phyloP scores from a whole-genome alignment of 2,113 vertebrate genomes.

The Cheirogaleus medius region DNA sequence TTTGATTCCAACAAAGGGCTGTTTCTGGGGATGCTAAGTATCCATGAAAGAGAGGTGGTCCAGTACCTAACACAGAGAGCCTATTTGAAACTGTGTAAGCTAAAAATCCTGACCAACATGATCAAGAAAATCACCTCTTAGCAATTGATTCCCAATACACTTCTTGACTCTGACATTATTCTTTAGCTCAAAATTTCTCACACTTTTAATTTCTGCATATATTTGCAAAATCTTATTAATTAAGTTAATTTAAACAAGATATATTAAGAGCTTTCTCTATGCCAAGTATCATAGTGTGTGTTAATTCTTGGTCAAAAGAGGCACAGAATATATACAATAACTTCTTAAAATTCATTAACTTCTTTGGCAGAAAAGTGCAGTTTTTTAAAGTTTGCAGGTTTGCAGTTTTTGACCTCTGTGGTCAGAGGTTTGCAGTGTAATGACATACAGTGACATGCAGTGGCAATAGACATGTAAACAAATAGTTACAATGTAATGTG shows the following conservation, averaged over 20 bases:
- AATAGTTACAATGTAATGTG: not conserved
- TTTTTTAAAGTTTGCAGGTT: not conserved
- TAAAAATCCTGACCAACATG: not conserved
- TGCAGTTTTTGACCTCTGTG: not conserved
- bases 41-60: not conserved
- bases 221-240: not conserved
- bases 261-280: not conserved
- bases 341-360: conserved; percentile 21
- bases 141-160: not conserved
- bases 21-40: not conserved
- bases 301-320: not conserved
- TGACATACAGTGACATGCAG: not conserved
- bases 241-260: not conserved
- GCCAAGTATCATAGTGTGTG: not conserved
- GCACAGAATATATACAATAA: not conserved
- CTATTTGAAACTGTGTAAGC: not conserved
- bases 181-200: not conserved
- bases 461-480: not conserved
- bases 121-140: not conserved
- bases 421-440: not conserved
- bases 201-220: not conserved
- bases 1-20: not conserved
- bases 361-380: not conserved
- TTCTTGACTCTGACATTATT: not conserved
- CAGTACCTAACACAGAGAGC: not conserved